phyloP scores from a whole-genome alignment of 2,888 invertebrate species.

The Notodonta dromedarius region DNA sequence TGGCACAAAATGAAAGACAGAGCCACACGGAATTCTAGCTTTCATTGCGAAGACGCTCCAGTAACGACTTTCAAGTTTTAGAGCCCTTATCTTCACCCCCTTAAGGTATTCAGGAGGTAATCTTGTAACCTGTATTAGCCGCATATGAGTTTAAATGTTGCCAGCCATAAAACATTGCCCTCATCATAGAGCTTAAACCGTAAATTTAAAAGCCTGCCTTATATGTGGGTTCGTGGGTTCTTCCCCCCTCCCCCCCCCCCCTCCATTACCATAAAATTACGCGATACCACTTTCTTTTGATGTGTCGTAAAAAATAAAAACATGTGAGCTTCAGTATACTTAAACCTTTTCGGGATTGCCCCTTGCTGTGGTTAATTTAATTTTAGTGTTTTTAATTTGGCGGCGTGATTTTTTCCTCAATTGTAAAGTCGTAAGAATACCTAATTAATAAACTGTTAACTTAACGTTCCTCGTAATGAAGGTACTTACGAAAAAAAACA shows the following conservation, averaged over 20 bases:
- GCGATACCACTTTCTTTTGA: slow-evolving; percentile 81
- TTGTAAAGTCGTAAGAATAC: too few relatives aligned
- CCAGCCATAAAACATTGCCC: slow-evolving; percentile 67
- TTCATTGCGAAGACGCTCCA: slow-evolving; percentile 10
- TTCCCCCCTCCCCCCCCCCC: too few relatives aligned
- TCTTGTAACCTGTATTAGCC: slow-evolving; percentile 36
- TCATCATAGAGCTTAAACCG: slow-evolving; percentile 65
- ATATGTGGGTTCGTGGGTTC: slow-evolving; percentile 61
- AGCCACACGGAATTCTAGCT: slow-evolving; percentile 17
- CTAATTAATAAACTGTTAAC: too few relatives aligned
- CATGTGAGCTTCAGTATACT: slow-evolving; percentile 50
- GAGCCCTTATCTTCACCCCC: slow-evolving; percentile 18
- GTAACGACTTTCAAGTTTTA: slow-evolving; percentile 17
- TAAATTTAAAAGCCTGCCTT: slow-evolving; percentile 80
- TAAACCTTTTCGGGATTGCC: slow-evolving; percentile 40
- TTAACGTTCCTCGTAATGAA: too few relatives aligned
- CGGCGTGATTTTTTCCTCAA: neutral
- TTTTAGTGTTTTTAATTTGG: slow-evolving; percentile 25
- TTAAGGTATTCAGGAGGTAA: slow-evolving; percentile 19
- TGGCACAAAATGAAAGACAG: slow-evolving; percentile 23
- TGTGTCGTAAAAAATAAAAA: slow-evolving; percentile 77
- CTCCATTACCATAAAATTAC: slow-evolving; percentile 82
- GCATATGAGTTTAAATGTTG: slow-evolving; percentile 62
- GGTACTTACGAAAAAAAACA: too few relatives aligned
- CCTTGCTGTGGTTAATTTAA: slow-evolving; percentile 47